Percentiles rank a stretch among this genome's conserved stretches.
phyloP scores from a whole-genome alignment of 2,113 vertebrate genomes.

The Capricornis sumatraensis region DNA sequence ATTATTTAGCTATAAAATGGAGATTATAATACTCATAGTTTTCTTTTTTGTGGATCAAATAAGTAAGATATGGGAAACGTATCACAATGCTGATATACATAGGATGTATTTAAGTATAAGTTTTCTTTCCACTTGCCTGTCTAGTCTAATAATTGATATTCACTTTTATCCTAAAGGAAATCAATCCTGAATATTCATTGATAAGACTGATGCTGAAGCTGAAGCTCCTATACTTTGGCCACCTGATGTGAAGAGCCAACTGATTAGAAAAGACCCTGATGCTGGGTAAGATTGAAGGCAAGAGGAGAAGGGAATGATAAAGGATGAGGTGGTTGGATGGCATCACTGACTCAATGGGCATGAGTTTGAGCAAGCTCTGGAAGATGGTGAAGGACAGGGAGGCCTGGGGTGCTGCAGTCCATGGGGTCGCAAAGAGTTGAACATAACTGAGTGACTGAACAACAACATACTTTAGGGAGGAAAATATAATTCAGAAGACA shows the following conservation, averaged over 20 bases:
- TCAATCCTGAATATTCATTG: not conserved
- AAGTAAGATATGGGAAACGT: not conserved
- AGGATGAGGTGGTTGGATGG: not conserved
- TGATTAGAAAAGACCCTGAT: not conserved
- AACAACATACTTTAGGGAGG: not conserved
- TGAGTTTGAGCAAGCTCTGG: not conserved
- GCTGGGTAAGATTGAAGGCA: not conserved
- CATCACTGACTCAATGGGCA: not conserved
- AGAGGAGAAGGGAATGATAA: not conserved
- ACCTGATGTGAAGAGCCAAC: not conserved
- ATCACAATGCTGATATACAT: not conserved
- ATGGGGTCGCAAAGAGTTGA: not conserved
- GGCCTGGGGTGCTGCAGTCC: not conserved
- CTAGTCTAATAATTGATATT: not conserved
- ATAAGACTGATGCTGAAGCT: not conserved
- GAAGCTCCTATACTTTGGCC: not conserved
- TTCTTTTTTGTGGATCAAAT: not conserved
- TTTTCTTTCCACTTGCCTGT: not conserved
- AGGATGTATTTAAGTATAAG: not conserved
- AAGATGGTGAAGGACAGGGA: not conserved
- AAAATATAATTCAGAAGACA: not conserved
- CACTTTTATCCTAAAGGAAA: not conserved
- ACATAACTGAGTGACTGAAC: not conserved
- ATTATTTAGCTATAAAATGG: not conserved
- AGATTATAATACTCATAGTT: not conserved